Evolutionary conservation across 2,888 invertebrate species (phyloP).

Genomic region (Nineta flava): DNA sequence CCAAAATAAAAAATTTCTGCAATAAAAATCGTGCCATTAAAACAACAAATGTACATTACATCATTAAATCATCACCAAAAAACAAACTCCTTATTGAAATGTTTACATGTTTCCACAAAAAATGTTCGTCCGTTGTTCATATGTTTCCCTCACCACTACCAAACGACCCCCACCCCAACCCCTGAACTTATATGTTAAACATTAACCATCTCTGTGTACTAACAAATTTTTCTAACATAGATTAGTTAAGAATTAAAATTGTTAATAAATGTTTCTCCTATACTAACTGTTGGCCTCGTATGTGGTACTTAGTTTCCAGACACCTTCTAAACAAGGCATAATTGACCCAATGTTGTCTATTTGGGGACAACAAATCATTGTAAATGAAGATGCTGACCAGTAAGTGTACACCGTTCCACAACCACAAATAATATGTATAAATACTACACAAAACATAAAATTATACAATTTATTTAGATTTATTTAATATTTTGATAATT

Average conservation of each 20-base stretch:
- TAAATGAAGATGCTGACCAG: conserved; percentile 95
- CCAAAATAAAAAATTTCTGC: too few relatives aligned
- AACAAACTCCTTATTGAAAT: too few relatives aligned
- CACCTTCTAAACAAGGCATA: conserved; percentile 87
- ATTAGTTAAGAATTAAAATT: not conserved
- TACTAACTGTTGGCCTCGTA: conserved; percentile 16
- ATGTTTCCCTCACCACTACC: too few relatives aligned
- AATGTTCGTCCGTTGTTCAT: too few relatives aligned
- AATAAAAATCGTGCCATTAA: too few relatives aligned
- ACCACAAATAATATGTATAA: not conserved
- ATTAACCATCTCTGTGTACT: too few relatives aligned
- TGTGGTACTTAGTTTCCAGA: conserved; percentile 50
- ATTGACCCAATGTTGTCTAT: conserved; percentile 97
- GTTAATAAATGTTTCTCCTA: not conserved
- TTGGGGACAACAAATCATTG: conserved; percentile 96
- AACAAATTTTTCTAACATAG: too few relatives aligned
- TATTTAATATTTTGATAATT: not conserved
- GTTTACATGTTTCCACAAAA: too few relatives aligned
- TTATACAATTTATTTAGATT: not conserved
- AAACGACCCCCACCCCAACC: too few relatives aligned
- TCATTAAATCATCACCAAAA: too few relatives aligned
- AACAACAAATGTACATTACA: too few relatives aligned
- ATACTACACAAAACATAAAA: not conserved
- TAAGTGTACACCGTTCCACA: conserved; percentile 42
- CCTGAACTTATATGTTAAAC: too few relatives aligned